phyloP scores from a whole-genome alignment of 2,797 vertebrate species.

The Etheostoma nigrum region DNA sequence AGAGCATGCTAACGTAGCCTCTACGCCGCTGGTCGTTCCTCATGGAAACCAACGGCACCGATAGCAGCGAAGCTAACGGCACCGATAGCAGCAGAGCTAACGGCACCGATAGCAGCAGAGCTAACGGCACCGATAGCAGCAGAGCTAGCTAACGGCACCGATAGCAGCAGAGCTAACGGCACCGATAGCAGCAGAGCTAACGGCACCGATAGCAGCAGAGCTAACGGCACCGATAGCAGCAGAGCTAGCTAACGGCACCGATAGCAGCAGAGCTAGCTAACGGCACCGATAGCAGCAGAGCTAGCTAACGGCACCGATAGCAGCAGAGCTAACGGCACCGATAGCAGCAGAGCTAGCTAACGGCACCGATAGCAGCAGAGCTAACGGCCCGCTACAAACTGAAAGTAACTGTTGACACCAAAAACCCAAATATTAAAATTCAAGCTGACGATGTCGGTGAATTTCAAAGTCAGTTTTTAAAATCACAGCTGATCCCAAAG shows the following conservation, averaged over 20 bases:
- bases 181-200: constrained; percentile 43
- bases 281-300: too few species aligned
- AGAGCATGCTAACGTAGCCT: constrained; percentile 20
- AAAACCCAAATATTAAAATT: constrained; percentile 12
- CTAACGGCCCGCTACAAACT: constrained; percentile 21
- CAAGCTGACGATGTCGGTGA: neutral
- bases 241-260: constrained; percentile 20
- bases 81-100: constrained; percentile 40
- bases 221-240: constrained; percentile 5
- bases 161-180: constrained; percentile 43
- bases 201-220: neutral
- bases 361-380: constrained; percentile 15
- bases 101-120: constrained; percentile 22
- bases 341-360: too few species aligned
- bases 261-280: too few species aligned
- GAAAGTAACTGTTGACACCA: neutral
- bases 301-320: constrained; percentile 4
- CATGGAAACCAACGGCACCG: constrained; percentile 28
- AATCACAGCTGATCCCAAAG: constrained; percentile 37
- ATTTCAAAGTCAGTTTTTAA: neutral
- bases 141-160: constrained; percentile 45
- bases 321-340: constrained; percentile 32
- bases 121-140: constrained; percentile 38
- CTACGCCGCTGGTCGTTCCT: constrained; percentile 7
- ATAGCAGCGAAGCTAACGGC: too few species aligned